Evolutionary conservation across 2,888 invertebrate genomes (phyloP).

Genomic region (Criorhina ranunculi): DNA sequence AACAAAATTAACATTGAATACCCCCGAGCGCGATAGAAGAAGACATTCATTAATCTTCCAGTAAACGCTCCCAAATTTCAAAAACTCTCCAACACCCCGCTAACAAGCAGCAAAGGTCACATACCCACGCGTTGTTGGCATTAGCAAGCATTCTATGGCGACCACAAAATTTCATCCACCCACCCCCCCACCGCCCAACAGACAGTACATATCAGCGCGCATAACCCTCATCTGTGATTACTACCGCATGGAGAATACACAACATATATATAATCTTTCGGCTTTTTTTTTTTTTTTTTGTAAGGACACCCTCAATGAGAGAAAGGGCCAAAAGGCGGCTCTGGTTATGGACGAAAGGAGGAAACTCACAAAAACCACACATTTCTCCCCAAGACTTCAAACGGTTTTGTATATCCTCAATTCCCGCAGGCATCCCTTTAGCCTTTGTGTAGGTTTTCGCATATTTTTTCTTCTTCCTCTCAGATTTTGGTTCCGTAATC

Average conservation of each 20-base stretch:
- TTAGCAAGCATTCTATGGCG: conserved; percentile 11
- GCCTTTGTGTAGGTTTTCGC: conserved; percentile 2
- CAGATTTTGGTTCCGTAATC: conserved; percentile 46
- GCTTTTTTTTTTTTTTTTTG: too few relatives aligned
- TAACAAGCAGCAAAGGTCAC: conserved; percentile 49
- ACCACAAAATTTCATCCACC: conserved; percentile 25
- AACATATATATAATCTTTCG: not conserved
- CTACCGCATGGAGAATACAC: conserved; percentile 1
- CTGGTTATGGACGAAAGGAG: not conserved
- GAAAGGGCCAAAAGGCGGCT: too few relatives aligned
- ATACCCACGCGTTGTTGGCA: conserved; percentile 20
- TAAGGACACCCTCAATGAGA: too few relatives aligned
- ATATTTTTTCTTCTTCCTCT: conserved; percentile 8
- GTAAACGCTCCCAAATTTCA: conserved; percentile 58
- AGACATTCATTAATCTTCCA: conserved; percentile 69
- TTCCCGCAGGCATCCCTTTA: conserved; percentile 52
- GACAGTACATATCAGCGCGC: conserved; percentile 7
- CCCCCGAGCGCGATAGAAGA: conserved; percentile 50
- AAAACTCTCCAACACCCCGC: conserved; percentile 2
- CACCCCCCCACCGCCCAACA: too few relatives aligned
- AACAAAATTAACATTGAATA: conserved; percentile 55
- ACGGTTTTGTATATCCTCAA: conserved; percentile 38
- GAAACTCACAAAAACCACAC: conserved; percentile 14
- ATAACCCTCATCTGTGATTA: conserved; percentile 17
- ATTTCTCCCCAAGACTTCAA: conserved; percentile 42